Evolutionary conservation across 2,797 vertebrate genomes (phyloP).

Genomic region (Paedocypris micromegethes): DNA sequence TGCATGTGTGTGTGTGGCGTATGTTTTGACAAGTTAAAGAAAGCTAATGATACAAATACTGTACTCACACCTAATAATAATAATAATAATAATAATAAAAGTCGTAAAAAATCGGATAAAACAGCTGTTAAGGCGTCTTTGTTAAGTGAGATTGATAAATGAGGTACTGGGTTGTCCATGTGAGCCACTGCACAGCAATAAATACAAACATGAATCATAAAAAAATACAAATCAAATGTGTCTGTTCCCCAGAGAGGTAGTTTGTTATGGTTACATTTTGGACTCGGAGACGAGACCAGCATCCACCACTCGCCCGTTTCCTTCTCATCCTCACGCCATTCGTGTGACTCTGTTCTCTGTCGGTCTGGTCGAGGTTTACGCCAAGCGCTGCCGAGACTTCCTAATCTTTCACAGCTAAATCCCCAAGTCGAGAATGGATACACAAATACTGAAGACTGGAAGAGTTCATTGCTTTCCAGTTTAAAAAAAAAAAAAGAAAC

Average conservation of each 20-base stretch:
- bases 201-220: conserved; percentile 79
- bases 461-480: conserved; percentile 40
- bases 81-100: conserved; percentile 38
- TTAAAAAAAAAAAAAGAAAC: conserved; percentile 16
- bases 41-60: conserved; percentile 40
- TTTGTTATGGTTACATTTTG: conserved; percentile 51
- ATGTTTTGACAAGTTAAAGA: conserved; percentile 24
- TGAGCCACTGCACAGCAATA: conserved; percentile 77
- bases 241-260: conserved; percentile 55
- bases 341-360: conserved; percentile 26
- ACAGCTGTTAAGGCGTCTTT: conserved; percentile 48
- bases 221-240: conserved; percentile 73
- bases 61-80: conserved; percentile 40
- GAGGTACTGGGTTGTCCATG: conserved; percentile 54
- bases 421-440: conserved; percentile 22
- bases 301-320: conserved; percentile 32
- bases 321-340: conserved; percentile 26
- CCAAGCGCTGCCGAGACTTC: conserved; percentile 32
- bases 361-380: conserved; percentile 23
- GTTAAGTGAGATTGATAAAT: conserved; percentile 47
- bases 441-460: conserved; percentile 29
- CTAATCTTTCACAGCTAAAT: conserved; percentile 15
- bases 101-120: conserved; percentile 35
- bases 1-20: background rate
- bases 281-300: conserved; percentile 47